Conservation (phyloP, 2,113 vertebrate species). For the Holacanthus passer region DNA sequence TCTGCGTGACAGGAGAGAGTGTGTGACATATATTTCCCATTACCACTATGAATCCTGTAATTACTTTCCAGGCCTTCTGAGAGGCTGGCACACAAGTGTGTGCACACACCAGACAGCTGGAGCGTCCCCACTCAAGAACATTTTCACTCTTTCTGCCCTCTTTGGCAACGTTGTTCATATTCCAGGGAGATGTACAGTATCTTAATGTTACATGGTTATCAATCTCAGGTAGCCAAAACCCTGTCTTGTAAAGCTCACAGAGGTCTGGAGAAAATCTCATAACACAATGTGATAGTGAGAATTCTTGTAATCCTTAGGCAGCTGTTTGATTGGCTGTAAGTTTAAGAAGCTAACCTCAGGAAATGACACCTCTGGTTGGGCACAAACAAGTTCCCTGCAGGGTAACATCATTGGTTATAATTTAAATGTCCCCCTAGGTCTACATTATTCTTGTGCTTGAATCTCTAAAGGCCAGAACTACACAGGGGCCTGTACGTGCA, state of each 20-base stretch:
- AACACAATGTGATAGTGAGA: constrained; percentile 31
- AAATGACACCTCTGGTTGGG: not conserved
- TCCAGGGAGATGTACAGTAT: constrained; percentile 35
- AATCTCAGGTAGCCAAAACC: constrained; percentile 26
- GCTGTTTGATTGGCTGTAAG: constrained; percentile 5
- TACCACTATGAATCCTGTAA: constrained; percentile 79
- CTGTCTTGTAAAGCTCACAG: not conserved
- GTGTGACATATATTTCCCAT: constrained; percentile 78
- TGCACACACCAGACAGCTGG: constrained; percentile 36
- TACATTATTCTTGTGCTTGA: not conserved
- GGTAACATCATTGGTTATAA: not conserved
- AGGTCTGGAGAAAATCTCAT: constrained; percentile 37
- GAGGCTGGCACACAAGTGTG: constrained; percentile 60
- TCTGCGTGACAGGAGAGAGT: constrained; percentile 62
- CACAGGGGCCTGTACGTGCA: not conserved
- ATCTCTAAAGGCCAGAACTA: not conserved
- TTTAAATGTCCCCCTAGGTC: not conserved
- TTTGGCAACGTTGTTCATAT: constrained; percentile 40
- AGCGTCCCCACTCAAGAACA: constrained; percentile 29
- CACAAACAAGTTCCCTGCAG: constrained; percentile 7
- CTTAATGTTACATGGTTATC: constrained; percentile 18
- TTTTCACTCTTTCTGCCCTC: constrained; percentile 47
- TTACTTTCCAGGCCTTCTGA: constrained; percentile 75
- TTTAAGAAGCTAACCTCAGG: constrained; percentile 33
- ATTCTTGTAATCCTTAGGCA: constrained; percentile 24